phyloP scores from a whole-genome alignment of 2,113 vertebrate species.

The Kryptolebias marmoratus region DNA sequence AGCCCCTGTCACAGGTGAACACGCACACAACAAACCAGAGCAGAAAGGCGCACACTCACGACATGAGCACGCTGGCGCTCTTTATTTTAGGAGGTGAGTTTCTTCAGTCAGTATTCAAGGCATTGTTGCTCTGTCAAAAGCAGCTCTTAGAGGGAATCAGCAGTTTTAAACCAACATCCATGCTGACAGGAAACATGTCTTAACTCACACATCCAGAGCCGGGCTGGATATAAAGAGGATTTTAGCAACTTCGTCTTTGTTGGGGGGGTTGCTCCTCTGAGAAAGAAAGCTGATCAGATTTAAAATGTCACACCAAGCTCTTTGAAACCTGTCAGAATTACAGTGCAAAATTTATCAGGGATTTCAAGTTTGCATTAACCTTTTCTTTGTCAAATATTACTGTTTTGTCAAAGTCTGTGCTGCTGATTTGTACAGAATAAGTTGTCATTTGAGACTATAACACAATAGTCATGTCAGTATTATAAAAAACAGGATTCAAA shows the following conservation, averaged over 20 bases:
- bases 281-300: slow-evolving; percentile 9
- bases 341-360: too few species aligned
- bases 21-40: slow-evolving; percentile 56
- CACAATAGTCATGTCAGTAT: too few species aligned
- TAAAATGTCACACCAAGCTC: not conserved
- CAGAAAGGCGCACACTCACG: slow-evolving; percentile 36
- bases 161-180: slow-evolving; percentile 27
- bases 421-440: too few species aligned
- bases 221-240: slow-evolving; percentile 21
- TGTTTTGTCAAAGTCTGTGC: too few species aligned
- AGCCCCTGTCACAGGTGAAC: slow-evolving; percentile 64
- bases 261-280: slow-evolving; percentile 8
- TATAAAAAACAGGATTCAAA: too few species aligned
- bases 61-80: slow-evolving; percentile 32
- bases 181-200: slow-evolving; percentile 53
- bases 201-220: slow-evolving; percentile 35
- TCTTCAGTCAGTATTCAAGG: slow-evolving; percentile 47
- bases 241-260: slow-evolving; percentile 33
- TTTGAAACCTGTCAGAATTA: too few species aligned
- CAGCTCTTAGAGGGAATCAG: slow-evolving; percentile 41
- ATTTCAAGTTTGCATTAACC: too few species aligned
- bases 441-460: too few species aligned
- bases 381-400: too few species aligned
- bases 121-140: slow-evolving; percentile 65
- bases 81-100: slow-evolving; percentile 37